Base-by-base conservation (phyloP, 1,140 invertebrate species). In the Thereuonema tuberculata region DNA sequence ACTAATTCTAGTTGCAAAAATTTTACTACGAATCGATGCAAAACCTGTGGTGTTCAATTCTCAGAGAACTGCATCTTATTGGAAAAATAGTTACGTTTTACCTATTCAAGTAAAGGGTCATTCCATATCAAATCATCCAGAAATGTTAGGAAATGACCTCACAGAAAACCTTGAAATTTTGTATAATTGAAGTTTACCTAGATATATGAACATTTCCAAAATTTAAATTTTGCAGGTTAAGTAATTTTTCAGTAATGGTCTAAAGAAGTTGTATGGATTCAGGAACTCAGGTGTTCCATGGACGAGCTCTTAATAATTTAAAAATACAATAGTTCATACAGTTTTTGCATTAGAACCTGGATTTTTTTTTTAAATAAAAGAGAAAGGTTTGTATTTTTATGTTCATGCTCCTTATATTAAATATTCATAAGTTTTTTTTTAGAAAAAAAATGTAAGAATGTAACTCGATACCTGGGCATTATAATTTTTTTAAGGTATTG, bases 1-100 rank as follows among this genome's bases (percentile, higher is more conserved):
- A n/a, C 57, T 21, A 61, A 47, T 50, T 50, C 21, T 23, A 27
- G 24, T 23, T 60, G 46, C 28, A 65, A 60, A 20, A 56, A 49
- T 23, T 14, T 57, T 15, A 58, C n/a, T n/a, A n/a, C n/a, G n/a
- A n/a, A n/a, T n/a, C n/a, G n/a, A n/a, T n/a, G n/a, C n/a, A n/a
- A n/a, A n/a, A n/a, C n/a, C n/a, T n/a, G n/a, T n/a, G n/a, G n/a
- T n/a, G n/a, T n/a, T n/a, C n/a, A n/a, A n/a, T n/a, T n/a, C n/a
- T n/a, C n/a, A n/a, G n/a, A n/a, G n/a, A n/a, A n/a, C n/a, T n/a
- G n/a, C n/a, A n/a, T n/a, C n/a, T n/a, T n/a, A n/a, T n/a, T n/a
- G n/a, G n/a, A n/a, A n/a, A n/a, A n/a, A n/a, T n/a, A n/a, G n/a
- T n/a, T n/a, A n/a, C n/a, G n/a, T n/a, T n/a, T n/a, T n/a, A n/a